These are phyloP conservation scores for Phalloptychus januarius DNA, from an alignment of 2,797 vertebrate genomes.

Conservation along the genomic window DNA sequence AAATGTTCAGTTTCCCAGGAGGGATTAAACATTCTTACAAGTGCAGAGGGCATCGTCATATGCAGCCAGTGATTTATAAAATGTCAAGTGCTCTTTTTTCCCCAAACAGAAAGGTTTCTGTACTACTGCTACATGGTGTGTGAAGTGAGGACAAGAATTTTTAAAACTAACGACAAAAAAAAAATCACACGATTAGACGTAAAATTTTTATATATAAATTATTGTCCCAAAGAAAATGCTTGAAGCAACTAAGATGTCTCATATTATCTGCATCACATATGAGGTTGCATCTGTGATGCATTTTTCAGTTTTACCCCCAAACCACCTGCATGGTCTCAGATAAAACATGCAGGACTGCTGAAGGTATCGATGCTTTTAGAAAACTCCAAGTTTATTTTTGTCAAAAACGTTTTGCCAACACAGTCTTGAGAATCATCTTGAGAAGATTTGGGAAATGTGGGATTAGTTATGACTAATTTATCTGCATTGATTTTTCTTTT, in stretches of 20 bases:
- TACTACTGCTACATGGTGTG: background rate
- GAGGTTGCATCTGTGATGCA: background rate
- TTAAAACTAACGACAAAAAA: background rate
- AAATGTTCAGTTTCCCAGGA: conserved; percentile 36
- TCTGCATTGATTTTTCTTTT: background rate
- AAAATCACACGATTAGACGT: too few relatives aligned
- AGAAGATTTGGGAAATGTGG: background rate
- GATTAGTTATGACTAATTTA: background rate
- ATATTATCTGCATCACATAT: background rate
- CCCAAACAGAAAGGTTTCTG: background rate
- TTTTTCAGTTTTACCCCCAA: background rate
- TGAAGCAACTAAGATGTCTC: background rate
- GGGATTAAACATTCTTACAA: conserved; percentile 32
- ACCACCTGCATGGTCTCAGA: background rate
- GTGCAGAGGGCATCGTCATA: conserved; percentile 14
- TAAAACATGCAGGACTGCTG: background rate
- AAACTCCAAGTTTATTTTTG: background rate
- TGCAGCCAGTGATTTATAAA: conserved; percentile 25
- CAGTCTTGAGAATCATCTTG: background rate
- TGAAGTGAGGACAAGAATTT: background rate
- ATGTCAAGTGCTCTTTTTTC: conserved; percentile 11
- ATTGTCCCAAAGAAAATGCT: background rate
- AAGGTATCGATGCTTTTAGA: background rate
- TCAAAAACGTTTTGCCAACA: background rate
- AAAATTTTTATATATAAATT: too few relatives aligned